phyloP scores from a whole-genome alignment of 2,797 vertebrate genomes.

The Rhynchotus rufescens region DNA sequence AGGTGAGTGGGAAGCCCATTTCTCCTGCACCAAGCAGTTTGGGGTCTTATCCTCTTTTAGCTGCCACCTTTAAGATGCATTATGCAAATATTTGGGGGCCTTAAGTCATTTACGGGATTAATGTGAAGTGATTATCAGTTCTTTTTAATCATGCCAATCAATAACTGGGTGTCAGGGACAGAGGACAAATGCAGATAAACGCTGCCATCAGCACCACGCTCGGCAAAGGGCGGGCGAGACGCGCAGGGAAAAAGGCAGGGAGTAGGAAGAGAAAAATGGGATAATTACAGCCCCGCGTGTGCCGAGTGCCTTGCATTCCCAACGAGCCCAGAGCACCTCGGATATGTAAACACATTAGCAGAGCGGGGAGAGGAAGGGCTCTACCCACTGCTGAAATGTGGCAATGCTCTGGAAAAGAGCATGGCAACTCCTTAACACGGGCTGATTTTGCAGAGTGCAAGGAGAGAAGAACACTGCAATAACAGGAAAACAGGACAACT shows the following conservation, averaged over 20 bases:
- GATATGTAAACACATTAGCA: background rate
- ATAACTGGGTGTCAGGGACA: slow-evolving; percentile 71
- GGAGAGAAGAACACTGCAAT: fast-evolving
- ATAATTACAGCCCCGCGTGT: slow-evolving; percentile 51
- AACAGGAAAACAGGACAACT: background rate
- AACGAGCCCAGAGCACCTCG: background rate
- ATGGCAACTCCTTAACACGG: fast-evolving
- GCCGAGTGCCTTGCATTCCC: slow-evolving; percentile 42
- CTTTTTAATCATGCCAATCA: slow-evolving; percentile 80
- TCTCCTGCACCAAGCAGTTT: slow-evolving; percentile 86
- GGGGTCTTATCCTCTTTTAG: slow-evolving; percentile 87
- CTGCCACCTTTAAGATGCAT: slow-evolving; percentile 88
- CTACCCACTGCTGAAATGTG: background rate
- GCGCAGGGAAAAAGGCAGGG: slow-evolving; percentile 16
- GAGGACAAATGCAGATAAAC: slow-evolving; percentile 75
- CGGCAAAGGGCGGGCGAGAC: slow-evolving; percentile 50
- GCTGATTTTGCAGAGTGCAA: fast-evolving
- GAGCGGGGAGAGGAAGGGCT: background rate
- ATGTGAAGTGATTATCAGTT: slow-evolving; percentile 83
- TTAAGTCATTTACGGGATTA: slow-evolving; percentile 93
- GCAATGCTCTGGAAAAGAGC: background rate
- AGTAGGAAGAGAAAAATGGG: slow-evolving; percentile 63
- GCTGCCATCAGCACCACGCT: slow-evolving; percentile 75
- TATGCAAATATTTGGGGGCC: slow-evolving; percentile 88
- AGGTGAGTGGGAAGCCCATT: slow-evolving; percentile 74